Conservation (phyloP, 2,113 vertebrate species). For the Malaclemys terrapin region DNA sequence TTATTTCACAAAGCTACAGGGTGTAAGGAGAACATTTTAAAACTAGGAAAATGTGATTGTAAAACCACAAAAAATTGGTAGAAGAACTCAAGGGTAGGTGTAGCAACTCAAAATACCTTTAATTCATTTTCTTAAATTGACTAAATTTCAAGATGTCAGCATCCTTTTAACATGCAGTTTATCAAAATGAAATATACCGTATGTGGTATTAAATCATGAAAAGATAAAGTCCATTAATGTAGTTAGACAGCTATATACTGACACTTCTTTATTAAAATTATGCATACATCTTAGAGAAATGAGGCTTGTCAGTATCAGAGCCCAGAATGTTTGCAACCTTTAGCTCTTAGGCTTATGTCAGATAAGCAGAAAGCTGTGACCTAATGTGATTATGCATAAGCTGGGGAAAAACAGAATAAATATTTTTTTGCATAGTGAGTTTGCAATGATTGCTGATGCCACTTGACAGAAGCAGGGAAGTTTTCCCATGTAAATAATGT, state of each 20-base stretch:
- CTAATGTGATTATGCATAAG: not conserved
- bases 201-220: not conserved
- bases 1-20: not conserved
- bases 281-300: not conserved
- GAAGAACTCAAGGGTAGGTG: not conserved
- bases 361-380: not conserved
- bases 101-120: not conserved
- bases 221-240: not conserved
- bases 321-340: not conserved
- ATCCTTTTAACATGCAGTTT: not conserved
- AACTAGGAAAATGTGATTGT: constrained; percentile 16
- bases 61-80: not conserved
- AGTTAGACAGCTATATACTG: not conserved
- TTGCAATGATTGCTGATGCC: not conserved
- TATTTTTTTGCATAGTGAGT: not conserved
- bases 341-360: not conserved
- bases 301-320: not conserved
- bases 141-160: not conserved
- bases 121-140: not conserved
- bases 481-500: not conserved
- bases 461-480: not conserved
- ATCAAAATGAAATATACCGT: not conserved
- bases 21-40: not conserved
- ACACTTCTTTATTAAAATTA: not conserved
- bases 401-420: not conserved